phyloP scores from a whole-genome alignment of 2,113 vertebrate species.

The Phrynosoma platyrhinos region DNA sequence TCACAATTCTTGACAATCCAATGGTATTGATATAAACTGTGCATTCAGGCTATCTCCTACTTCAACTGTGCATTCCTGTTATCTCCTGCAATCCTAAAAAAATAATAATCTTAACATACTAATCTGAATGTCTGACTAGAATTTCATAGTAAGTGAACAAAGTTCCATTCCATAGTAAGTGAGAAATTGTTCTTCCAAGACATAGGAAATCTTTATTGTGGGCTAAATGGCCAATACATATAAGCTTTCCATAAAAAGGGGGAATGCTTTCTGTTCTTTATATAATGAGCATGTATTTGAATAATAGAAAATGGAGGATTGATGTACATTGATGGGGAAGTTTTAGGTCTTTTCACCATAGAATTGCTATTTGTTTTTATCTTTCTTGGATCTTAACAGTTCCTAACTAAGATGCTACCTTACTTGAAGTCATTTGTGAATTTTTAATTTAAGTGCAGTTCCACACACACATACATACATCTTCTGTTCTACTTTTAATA shows the following conservation, averaged over 20 bases:
- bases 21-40: no score
- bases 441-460: not conserved
- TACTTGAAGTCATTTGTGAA: not conserved
- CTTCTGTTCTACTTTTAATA: conserved; percentile 48
- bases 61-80: no score
- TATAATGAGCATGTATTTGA: not conserved
- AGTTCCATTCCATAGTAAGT: no score
- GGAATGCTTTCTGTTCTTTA: not conserved
- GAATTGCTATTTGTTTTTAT: not conserved
- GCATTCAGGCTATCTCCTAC: no score
- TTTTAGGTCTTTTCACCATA: not conserved
- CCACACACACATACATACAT: not conserved
- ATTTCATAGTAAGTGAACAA: no score
- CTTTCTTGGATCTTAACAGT: not conserved
- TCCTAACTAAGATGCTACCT: not conserved
- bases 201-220: conserved; percentile 8
- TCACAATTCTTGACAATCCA: no score
- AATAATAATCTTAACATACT: no score
- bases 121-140: no score
- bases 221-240: not conserved
- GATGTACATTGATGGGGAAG: not conserved
- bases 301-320: not conserved
- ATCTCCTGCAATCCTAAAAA: no score
- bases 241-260: not conserved
- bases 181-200: no score